Conservation (phyloP, 2,113 vertebrate genomes). For the Morone chrysops region DNA sequence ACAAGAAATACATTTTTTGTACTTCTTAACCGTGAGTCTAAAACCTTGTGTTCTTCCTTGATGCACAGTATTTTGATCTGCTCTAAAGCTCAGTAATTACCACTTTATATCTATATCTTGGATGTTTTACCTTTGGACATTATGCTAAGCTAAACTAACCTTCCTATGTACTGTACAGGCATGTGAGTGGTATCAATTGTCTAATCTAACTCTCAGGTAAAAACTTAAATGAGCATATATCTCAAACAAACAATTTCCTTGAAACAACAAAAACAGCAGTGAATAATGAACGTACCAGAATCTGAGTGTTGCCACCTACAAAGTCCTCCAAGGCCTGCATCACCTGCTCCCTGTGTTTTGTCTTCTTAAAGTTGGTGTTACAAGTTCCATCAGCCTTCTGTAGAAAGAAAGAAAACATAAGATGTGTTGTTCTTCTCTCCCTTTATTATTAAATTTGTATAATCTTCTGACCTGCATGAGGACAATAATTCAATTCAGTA, state of each 20-base stretch:
- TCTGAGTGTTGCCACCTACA: constrained; percentile 82
- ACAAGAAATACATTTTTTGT: background rate
- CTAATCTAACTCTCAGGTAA: too few species aligned
- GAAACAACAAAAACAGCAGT: background rate
- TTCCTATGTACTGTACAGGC: too few species aligned
- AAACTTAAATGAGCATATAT: background rate
- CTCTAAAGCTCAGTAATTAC: too few species aligned
- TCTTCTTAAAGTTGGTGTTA: constrained; percentile 93
- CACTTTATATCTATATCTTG: too few species aligned
- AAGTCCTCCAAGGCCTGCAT: constrained; percentile 88
- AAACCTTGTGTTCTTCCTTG: background rate
- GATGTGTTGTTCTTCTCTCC: background rate
- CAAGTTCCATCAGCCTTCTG: constrained; percentile 91
- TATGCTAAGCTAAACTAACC: background rate
- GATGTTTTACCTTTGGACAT: background rate
- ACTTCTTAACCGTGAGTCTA: background rate
- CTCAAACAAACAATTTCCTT: background rate
- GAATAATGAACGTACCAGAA: constrained; percentile 84
- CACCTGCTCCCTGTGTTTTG: constrained; percentile 88
- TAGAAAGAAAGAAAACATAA: background rate
- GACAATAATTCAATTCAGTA: background rate
- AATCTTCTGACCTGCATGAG: background rate
- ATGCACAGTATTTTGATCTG: background rate
- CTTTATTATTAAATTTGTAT: background rate
- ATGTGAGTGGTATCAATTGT: too few species aligned